Evolutionary conservation across 2,113 vertebrate genomes (phyloP), one percentile per base, ranked within the genome.

Genomic region (Cololabis saira): DNA sequence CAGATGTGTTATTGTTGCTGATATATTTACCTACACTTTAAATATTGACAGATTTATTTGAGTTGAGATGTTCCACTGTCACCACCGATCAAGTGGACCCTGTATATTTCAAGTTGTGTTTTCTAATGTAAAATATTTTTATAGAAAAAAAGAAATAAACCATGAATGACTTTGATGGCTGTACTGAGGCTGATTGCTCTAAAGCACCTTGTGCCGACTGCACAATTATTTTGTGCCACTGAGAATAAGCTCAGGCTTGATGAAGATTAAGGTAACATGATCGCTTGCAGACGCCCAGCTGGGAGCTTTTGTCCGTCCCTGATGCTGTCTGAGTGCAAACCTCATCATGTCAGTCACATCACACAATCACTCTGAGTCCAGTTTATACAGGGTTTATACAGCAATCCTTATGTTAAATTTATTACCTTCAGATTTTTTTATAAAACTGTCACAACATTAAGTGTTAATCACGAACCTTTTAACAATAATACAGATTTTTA

Each of bases 101-200:
- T 90, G 82, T 91, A 81, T 88, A 92, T 93, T 91, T 89, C 50
- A 79, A 85, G 66, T 77, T 89, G 85, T 92, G 80, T 93, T 94
- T 94, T 93, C 55, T 93, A 90, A 83, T 89, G 80, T 92, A 83
- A 91, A 89, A 87, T 94, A 94, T 94, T 94, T 94, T 94, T 93
- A 71, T 93, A 92, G 56, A 87, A 65, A 67, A 72, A 72, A 85
- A 64, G 64, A 72, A 72, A 83, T 69, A 82, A 74, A 67, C 71
- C 75, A 84, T 66, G 64, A 62, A 72, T 61, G 33, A 37, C 33
- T 37, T 37, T 37, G 33, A 4, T 7, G 33, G 33, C 33, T 14
- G 15, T 16, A 13, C 21, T 1, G 14, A 8, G 27, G n/a, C 16
- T 7, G 52, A 53, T 57, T 27, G 49, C 62, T 63, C 52, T 1